A percentile compares a stretch with the other conserved stretches of the same genome.
phyloP scores from a whole-genome alignment of 2,113 vertebrate species.

The Nothocercus julius region DNA sequence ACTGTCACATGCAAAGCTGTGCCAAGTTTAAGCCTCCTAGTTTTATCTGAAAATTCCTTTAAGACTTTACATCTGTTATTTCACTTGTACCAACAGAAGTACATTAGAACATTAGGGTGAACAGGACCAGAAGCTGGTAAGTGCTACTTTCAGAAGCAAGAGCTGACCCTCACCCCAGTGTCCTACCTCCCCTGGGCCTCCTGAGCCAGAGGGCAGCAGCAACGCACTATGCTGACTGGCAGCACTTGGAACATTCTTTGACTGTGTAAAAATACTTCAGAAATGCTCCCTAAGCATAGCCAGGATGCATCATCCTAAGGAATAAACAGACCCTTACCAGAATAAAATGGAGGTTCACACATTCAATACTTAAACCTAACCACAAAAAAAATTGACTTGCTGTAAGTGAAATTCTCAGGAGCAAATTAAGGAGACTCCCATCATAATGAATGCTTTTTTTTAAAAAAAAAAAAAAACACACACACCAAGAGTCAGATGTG shows the following conservation, averaged over 20 bases:
- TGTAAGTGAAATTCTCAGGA: background rate
- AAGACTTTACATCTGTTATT: background rate
- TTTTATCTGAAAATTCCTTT: background rate
- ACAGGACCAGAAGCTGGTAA: background rate
- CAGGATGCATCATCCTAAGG: background rate
- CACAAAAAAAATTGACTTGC: background rate
- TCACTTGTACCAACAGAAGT: background rate
- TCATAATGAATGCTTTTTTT: background rate
- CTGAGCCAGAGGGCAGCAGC: no score
- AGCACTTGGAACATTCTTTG: background rate
- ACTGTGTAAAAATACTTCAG: background rate
- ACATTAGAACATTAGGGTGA: background rate
- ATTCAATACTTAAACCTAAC: background rate
- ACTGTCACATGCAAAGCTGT: background rate
- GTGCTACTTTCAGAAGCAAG: background rate
- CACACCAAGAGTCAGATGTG: background rate
- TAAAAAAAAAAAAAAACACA: no score
- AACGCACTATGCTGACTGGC: background rate
- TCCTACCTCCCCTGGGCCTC: no score
- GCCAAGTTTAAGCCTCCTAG: background rate
- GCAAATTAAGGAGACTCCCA: background rate
- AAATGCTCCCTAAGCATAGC: background rate
- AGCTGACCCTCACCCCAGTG: no score
- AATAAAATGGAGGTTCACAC: background rate
- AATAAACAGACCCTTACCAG: background rate